Base-by-base conservation (phyloP, 2,888 invertebrate genomes). In the Heliconius erato region DNA sequence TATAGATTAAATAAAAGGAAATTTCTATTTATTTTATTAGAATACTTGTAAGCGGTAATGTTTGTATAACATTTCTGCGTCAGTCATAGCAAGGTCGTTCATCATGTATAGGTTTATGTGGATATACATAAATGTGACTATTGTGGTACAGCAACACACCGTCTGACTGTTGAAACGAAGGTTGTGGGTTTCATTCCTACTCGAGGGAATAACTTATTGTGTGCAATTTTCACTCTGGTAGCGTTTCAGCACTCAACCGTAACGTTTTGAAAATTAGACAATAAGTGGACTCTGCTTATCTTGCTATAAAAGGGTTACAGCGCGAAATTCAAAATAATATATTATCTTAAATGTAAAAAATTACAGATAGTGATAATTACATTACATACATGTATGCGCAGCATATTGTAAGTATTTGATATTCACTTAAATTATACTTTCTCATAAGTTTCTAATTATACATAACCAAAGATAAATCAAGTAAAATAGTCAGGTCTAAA, bases 1-100 rank as follows among this genome's bases (percentile, higher is more conserved):
- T 67, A 67, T 35, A 65, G n/a, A 26, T 63, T 49, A 78, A 44
- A 28, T 65, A 59, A 74, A 74, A 74, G 23, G 32, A 74, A 74
- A 59, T 59, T 59, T 54, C 32, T 28, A 26, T 74, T 59, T 40
- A 44, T 44, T 16, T 26, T 44, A 40, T 71, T 44, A 71, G n/a
- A 71, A 44, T 40, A 26, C 3, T 35, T 32, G 40, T 40, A 26
- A 7, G 35, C 2, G 71, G 14, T 16, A 44, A 71, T 16, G 44
- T 54, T 19, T 54, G 0, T 71, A n/a, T 6, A 2, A n/a, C 71
- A n/a, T 40, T 40, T n/a, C 35, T 35, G 9, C 35, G n/a, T 69
- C n/a, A 71, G 4, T n/a, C 35, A n/a, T 40, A 3, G n/a, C 14
- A 71, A 23, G 23, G 35, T 26, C 28, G 67, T 26, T 28, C 5